phyloP scores from a whole-genome alignment of 2,888 invertebrate genomes.

The Sisyra terminalis region DNA sequence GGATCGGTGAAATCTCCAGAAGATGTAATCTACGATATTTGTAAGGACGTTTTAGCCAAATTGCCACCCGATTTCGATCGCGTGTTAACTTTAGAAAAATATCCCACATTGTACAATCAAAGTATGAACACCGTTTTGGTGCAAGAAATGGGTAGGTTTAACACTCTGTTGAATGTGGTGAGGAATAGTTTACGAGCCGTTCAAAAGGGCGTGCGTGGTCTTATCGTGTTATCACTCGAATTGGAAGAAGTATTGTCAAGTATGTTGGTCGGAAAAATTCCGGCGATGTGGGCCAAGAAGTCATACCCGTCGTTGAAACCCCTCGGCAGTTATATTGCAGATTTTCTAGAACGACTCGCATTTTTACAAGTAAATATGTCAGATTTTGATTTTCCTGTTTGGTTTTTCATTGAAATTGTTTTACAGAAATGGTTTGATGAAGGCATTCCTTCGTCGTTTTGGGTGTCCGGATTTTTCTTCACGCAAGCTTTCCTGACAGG shows the following conservation, averaged over 20 bases:
- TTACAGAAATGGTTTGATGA: slow-evolving; percentile 62
- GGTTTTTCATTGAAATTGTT: slow-evolving; percentile 6
- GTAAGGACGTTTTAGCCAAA: slow-evolving; percentile 59
- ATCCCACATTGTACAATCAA: slow-evolving; percentile 63
- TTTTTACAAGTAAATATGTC: slow-evolving; percentile 60
- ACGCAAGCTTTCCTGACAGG: slow-evolving; percentile 92
- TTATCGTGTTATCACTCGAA: slow-evolving; percentile 62
- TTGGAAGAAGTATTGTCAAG: slow-evolving; percentile 74
- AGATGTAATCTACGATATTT: slow-evolving; percentile 60
- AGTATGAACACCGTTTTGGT: slow-evolving; percentile 91
- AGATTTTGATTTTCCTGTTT: not conserved
- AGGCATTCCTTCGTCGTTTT: slow-evolving; percentile 70
- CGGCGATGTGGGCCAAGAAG: slow-evolving; percentile 64
- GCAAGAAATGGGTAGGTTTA: slow-evolving; percentile 71
- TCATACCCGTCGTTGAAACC: slow-evolving; percentile 90
- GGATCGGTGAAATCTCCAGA: slow-evolving; percentile 54
- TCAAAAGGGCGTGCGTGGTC: slow-evolving; percentile 77
- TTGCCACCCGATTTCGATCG: slow-evolving; percentile 57
- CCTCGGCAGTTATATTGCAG: slow-evolving; percentile 70
- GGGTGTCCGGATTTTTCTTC: slow-evolving; percentile 90
- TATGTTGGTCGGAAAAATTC: slow-evolving; percentile 69
- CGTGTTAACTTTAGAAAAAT: slow-evolving; percentile 44
- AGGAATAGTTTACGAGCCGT: slow-evolving; percentile 58
- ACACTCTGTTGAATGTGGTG: slow-evolving; percentile 52
- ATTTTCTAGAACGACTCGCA: slow-evolving; percentile 66